phyloP scores from a whole-genome alignment of 2,113 vertebrate genomes.

The Myrmecophaga tridactyla region DNA sequence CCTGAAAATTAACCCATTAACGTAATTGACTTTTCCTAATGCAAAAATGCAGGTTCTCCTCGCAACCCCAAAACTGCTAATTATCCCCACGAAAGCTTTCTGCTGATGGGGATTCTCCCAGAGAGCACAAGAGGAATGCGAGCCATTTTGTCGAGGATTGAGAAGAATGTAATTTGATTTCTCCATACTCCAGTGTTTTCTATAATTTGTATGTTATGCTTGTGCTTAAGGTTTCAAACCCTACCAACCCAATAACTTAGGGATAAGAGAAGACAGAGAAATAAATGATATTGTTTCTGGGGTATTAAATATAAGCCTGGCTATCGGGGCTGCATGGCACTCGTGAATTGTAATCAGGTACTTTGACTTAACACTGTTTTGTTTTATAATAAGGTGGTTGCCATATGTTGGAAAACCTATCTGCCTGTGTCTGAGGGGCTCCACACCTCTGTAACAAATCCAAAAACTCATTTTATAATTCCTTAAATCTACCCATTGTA shows the following conservation, averaged over 20 bases:
- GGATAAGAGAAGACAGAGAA: slow-evolving; percentile 94
- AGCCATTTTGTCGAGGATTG: slow-evolving; percentile 73
- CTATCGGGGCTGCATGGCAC: slow-evolving; percentile 92
- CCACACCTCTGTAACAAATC: slow-evolving; percentile 90
- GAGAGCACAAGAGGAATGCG: slow-evolving; percentile 66
- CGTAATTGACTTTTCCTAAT: slow-evolving; percentile 72
- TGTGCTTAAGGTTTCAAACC: slow-evolving; percentile 93
- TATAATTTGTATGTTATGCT: slow-evolving; percentile 90
- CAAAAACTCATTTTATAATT: slow-evolving; percentile 92
- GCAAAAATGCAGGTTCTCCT: slow-evolving; percentile 36
- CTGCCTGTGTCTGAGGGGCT: slow-evolving; percentile 85
- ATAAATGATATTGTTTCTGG: slow-evolving; percentile 99
- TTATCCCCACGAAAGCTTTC: slow-evolving; percentile 78
- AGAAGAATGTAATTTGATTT: slow-evolving; percentile 85
- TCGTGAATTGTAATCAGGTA: slow-evolving; percentile 98
- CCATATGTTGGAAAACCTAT: slow-evolving; percentile 90
- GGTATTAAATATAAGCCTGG: slow-evolving; percentile 96
- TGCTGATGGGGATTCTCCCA: slow-evolving; percentile 65
- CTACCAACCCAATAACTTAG: slow-evolving; percentile 90
- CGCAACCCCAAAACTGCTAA: slow-evolving; percentile 77
- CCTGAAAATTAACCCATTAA: slow-evolving; percentile 76
- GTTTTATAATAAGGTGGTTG: slow-evolving; percentile 89
- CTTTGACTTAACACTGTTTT: slow-evolving; percentile 96
- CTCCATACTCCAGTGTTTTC: slow-evolving; percentile 82
- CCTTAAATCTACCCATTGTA: slow-evolving; percentile 97